Base-by-base conservation (phyloP, 2,113 vertebrate species). In the Pholis gunnellus region DNA sequence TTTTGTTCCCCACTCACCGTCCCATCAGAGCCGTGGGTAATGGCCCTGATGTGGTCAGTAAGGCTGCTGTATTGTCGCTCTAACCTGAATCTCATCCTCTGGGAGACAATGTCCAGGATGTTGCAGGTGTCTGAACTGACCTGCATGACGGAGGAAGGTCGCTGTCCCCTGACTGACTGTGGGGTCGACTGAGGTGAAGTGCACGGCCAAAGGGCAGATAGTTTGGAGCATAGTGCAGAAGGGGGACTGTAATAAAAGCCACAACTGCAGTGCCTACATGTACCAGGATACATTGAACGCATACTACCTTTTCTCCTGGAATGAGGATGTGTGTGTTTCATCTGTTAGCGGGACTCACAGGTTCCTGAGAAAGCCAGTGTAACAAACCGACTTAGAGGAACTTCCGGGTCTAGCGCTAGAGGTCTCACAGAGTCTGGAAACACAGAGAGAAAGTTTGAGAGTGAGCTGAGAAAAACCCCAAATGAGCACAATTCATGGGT, bases 381-480 rank as follows among this genome's bases (percentile, higher is more conserved):
- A 94, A 64, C 91, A 78, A 68, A 95, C 82, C 75, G 79, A 76
- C 61, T 89, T 82, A 22, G 90, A 93, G 22, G n/a, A 17, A 13
- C 17, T 79, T 60, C 52, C 4, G 14, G 81, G 71, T 93, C 72
- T 48, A 88, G 89, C 75, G 48, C 57, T 57, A 18, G 63, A 92
- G n/a, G 44, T 90, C 75, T 89, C 85, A 75, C 83, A 93, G 29
- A 96, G 88, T 78, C 93, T 95, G 88, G 7, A 77, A 42, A 72
- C 50, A 79, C 20, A 67, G 31, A 72, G 50, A 54, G n/a, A 63
- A 31, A 15, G 48, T 25, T 3, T 69, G 15, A 67, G 20, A 31
- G 46, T 29, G 59, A 44, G 42, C 36, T 65, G 15, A 76, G 61
- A 56, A 38, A 65, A 72, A 40, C 46, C 15, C 5, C 44, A 46